Percentiles rank a stretch among this genome's conserved stretches.
Evolutionary conservation across 2,113 vertebrate species (phyloP).

Genomic region (Aldabrachelys gigantea): DNA sequence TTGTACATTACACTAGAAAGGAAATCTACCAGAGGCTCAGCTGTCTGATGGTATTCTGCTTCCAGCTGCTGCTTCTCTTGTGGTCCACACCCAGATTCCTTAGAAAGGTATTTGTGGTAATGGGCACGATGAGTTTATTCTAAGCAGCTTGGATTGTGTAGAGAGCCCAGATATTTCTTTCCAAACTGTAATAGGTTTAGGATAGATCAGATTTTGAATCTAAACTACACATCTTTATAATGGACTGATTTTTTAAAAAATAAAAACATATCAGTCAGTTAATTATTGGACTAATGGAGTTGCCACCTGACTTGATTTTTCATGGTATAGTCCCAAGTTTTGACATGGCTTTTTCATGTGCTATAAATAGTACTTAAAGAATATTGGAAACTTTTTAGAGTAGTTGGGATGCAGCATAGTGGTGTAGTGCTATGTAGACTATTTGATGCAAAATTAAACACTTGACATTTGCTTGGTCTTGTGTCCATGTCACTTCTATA

Average conservation of each 20-base stretch:
- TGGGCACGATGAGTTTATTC: conserved; percentile 54
- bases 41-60: conserved; percentile 14
- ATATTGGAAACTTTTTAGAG: not conserved
- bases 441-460: not conserved
- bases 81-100: conserved; percentile 33
- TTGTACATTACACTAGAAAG: not conserved
- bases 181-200: conserved; percentile 13
- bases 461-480: not conserved
- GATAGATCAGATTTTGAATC: conserved; percentile 58
- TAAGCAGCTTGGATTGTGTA: conserved; percentile 13
- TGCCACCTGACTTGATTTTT: not conserved
- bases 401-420: not conserved
- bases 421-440: not conserved
- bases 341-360: not conserved
- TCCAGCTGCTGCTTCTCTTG: conserved; percentile 58
- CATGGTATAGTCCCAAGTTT: not conserved
- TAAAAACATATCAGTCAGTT: rapidly evolving
- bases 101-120: conserved; percentile 63
- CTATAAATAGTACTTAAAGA: not conserved
- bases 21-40: conserved; percentile 39
- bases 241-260: not conserved
- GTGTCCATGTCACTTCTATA: not conserved
- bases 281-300: not conserved
- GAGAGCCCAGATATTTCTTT: conserved; percentile 30
- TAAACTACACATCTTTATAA: conserved; percentile 38